Base-by-base conservation (phyloP, 2,888 invertebrate species). In the Pegoplata infirma region DNA sequence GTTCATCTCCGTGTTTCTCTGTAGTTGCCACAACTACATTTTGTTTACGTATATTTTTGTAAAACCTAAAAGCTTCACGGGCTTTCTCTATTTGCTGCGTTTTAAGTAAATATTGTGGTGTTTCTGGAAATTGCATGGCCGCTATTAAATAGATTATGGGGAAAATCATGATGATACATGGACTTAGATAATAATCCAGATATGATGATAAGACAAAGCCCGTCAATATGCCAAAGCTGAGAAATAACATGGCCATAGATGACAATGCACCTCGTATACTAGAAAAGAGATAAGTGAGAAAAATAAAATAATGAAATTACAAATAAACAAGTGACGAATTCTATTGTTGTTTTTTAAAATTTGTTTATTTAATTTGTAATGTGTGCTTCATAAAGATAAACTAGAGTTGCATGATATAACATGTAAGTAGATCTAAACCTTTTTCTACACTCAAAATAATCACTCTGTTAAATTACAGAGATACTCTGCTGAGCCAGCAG, bases 181-280 rank as follows among this genome's bases (percentile, higher is more conserved):
- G 89, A 19, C 87, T 84, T 0, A 86, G 28, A 25, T 84, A 81
- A 73, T 88, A 89, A 2, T 83, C 69, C n/a, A 89, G 58, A 80
- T 87, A 84, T 1, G 86, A 83, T 61, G 87, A 84, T 3, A 88
- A 59, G 16, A 87, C 84, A 63, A 82, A 89, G 2, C 88, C 88
- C 2, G 82, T 79, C 1, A 89, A 76, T 8, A 86, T 84, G 4
- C 89, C 89, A 61, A 84, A 75, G 58, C 88, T 88, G 1, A 88
- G 80, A 6, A 86, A 84, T 23, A 89, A 58, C 81, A 86, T 84
- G 5, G 87, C 82, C 80, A 88, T 82, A 1, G 89, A 86, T 1
- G 86, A 85, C 8, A 89, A 76, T 0, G 86, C 83, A 0, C 89
- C 89, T 1, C 89, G 88, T 49, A 89, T 85, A 4, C 88, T 89